These are phyloP conservation scores for Pelagia noctiluca DNA, from an alignment of 30 jellyfish, hydroid and myxozoan genomes.

Conservation along the genomic window DNA sequence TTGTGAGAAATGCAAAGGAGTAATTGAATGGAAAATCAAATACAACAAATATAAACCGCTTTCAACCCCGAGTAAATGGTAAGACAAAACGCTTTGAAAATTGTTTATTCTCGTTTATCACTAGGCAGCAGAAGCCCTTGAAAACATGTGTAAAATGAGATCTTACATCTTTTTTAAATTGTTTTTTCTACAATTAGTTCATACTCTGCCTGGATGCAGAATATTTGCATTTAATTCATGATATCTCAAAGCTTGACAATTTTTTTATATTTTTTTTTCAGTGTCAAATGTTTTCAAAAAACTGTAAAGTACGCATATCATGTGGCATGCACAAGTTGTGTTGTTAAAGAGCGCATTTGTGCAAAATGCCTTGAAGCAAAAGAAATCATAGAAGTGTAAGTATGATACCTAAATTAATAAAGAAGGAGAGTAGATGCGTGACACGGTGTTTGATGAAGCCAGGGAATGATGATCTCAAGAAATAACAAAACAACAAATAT, in stretches of 20 bases:
- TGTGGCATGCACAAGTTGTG: slow-evolving; percentile 87
- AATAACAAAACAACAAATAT: no score
- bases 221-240: no score
- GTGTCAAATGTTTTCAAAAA: slow-evolving; percentile 76
- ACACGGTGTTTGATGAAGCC: background rate
- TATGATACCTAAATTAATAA: background rate
- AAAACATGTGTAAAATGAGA: background rate
- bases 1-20: slow-evolving; percentile 87
- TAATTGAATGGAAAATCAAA: slow-evolving; percentile 94
- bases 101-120: background rate
- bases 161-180: background rate
- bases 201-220: background rate
- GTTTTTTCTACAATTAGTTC: background rate
- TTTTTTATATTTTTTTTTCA: slow-evolving; percentile 32
- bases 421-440: background rate
- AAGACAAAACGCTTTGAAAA: background rate
- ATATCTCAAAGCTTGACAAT: no score
- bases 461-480: background rate
- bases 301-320: slow-evolving; percentile 93
- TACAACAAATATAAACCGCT: slow-evolving; percentile 88
- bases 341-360: slow-evolving; percentile 57
- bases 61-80: slow-evolving; percentile 92
- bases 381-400: slow-evolving; percentile 73
- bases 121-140: background rate
- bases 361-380: slow-evolving; percentile 80